These are phyloP conservation scores for Cynopterus brachyotis DNA, from an alignment of 2,113 vertebrate species.

Conservation along the genomic window DNA sequence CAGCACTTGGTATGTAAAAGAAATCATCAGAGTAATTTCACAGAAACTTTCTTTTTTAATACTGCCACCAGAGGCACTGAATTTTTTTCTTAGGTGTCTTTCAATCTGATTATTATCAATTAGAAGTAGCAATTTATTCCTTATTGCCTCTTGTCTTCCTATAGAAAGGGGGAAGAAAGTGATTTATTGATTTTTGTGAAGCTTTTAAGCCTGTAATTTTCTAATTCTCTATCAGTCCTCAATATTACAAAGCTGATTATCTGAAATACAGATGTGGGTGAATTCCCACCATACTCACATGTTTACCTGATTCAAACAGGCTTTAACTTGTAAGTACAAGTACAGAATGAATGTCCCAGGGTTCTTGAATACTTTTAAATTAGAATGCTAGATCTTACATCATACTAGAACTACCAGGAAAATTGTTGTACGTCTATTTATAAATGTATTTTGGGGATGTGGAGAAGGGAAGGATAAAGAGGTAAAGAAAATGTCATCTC, in stretches of 20 bases:
- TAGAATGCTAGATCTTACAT: neutral
- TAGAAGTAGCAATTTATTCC: slow-evolving; percentile 67
- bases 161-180: neutral
- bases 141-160: slow-evolving; percentile 25
- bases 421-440: neutral
- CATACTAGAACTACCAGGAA: neutral
- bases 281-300: neutral
- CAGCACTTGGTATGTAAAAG: slow-evolving; percentile 50
- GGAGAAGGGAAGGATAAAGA: neutral
- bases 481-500: neutral
- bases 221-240: slow-evolving; percentile 49
- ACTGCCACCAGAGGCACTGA: slow-evolving; percentile 40
- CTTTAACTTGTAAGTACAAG: neutral
- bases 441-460: neutral
- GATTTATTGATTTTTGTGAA: slow-evolving; percentile 52
- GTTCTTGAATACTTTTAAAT: slow-evolving; percentile 18
- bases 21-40: slow-evolving; percentile 64
- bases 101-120: slow-evolving; percentile 66
- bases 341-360: neutral
- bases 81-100: slow-evolving; percentile 52
- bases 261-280: neutral
- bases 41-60: slow-evolving; percentile 60
- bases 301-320: slow-evolving; percentile 19
- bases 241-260: slow-evolving; percentile 2
- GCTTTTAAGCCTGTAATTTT: slow-evolving; percentile 59